Conservation (phyloP, 2,888 invertebrate species). For the Aelia acuminata region DNA sequence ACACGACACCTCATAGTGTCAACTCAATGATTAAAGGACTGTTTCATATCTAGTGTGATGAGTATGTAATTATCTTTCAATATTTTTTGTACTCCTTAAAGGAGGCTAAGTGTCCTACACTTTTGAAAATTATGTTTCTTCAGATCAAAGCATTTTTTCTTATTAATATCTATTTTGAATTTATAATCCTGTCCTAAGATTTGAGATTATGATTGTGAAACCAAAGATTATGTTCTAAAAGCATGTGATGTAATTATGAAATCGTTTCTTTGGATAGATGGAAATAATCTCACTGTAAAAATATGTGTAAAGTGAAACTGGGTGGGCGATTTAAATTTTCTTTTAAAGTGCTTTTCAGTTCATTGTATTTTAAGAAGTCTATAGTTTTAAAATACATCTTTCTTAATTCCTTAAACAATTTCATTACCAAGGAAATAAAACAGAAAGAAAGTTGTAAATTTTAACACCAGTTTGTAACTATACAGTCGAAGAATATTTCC, state of each 20-base stretch:
- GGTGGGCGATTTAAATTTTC: not conserved
- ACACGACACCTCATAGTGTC: not conserved
- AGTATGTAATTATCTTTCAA: conserved; percentile 3
- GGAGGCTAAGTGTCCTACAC: conserved; percentile 23
- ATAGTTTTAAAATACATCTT: not conserved
- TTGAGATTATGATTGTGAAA: conserved; percentile 4
- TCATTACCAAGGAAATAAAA: not conserved
- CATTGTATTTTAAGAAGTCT: not conserved
- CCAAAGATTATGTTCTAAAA: conserved; percentile 44
- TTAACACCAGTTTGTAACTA: not conserved
- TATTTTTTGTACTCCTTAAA: not conserved
- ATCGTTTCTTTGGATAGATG: not conserved
- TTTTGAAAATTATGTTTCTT: not conserved
- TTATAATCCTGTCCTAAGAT: not conserved
- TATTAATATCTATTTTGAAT: not conserved
- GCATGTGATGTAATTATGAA: not conserved
- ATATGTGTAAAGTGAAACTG: not conserved
- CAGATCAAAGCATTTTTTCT: not conserved
- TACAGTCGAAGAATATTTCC: not conserved
- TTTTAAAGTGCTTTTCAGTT: not conserved
- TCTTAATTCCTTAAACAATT: not conserved
- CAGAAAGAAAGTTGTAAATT: not conserved
- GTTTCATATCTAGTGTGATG: conserved; percentile 32
- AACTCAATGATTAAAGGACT: conserved; percentile 6
- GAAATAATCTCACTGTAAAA: not conserved